Evolutionary conservation across 2,113 vertebrate species (phyloP).

Genomic region (Cebus imitator): DNA sequence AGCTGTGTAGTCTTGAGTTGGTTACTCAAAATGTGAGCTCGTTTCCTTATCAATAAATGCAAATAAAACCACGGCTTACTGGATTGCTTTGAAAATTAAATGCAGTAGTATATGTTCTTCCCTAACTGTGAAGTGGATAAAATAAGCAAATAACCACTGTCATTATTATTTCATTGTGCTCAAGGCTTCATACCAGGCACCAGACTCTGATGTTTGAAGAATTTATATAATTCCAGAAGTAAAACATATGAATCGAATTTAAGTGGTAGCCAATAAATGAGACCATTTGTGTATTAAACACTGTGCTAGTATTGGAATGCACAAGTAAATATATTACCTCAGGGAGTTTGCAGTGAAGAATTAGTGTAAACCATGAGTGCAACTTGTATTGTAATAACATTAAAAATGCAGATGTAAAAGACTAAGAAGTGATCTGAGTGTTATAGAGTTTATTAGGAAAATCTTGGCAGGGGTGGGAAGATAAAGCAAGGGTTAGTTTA

Average conservation of each 20-base stretch:
- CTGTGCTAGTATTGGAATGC: background rate
- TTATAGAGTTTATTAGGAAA: background rate
- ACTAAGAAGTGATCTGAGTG: background rate
- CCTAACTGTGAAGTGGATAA: background rate
- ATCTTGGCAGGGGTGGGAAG: background rate
- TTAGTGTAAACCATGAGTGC: background rate
- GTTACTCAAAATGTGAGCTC: background rate
- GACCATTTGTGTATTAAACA: background rate
- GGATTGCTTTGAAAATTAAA: background rate
- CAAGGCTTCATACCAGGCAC: background rate
- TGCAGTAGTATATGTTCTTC: background rate
- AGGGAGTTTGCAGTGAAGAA: background rate
- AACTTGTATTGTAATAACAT: background rate
- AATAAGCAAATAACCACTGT: background rate
- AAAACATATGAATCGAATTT: background rate
- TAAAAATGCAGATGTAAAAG: background rate
- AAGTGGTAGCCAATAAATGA: background rate
- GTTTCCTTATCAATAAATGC: background rate
- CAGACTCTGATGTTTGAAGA: background rate
- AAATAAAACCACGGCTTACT: background rate
- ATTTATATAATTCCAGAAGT: background rate
- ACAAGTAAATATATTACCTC: background rate
- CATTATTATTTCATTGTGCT: background rate
- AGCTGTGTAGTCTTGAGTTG: background rate
- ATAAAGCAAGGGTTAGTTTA: background rate